These are phyloP conservation scores for Galaxea fascicularis DNA, from an alignment of 92 coral and sea anemone genomes.

Conservation along the genomic window DNA sequence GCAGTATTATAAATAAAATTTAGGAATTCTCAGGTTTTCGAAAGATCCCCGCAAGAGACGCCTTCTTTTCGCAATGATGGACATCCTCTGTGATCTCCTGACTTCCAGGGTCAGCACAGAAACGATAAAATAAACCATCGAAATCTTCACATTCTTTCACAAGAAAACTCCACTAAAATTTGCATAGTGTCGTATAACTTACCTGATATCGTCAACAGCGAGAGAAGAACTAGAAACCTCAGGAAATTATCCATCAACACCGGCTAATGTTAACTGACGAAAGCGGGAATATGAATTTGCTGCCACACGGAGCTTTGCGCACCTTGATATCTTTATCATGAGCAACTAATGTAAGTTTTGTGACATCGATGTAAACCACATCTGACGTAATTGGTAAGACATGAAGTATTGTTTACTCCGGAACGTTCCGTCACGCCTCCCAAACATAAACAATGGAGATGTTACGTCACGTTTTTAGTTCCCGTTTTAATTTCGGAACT, in stretches of 20 bases:
- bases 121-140: too few species aligned
- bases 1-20: too few species aligned
- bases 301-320: neutral
- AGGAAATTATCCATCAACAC: conserved; percentile 27
- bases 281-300: neutral
- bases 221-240: neutral
- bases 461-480: neutral
- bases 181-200: conserved; percentile 14
- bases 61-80: too few species aligned
- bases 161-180: neutral
- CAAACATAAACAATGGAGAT: conserved; percentile 3
- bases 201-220: conserved; percentile 13
- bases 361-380: neutral
- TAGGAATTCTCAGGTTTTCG: too few species aligned
- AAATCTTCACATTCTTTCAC: conserved; percentile 8
- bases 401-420: neutral
- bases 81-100: too few species aligned
- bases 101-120: too few species aligned
- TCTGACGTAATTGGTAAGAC: conserved; percentile 28
- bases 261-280: neutral
- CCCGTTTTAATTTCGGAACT: neutral
- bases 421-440: conserved; percentile 33
- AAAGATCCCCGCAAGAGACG: too few species aligned
- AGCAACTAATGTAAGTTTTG: conserved; percentile 1
- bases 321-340: neutral